A percentile compares a stretch with the other conserved stretches of the same genome.
phyloP scores from a whole-genome alignment of 2,888 invertebrate species.

The Sarcophaga subvicina region DNA sequence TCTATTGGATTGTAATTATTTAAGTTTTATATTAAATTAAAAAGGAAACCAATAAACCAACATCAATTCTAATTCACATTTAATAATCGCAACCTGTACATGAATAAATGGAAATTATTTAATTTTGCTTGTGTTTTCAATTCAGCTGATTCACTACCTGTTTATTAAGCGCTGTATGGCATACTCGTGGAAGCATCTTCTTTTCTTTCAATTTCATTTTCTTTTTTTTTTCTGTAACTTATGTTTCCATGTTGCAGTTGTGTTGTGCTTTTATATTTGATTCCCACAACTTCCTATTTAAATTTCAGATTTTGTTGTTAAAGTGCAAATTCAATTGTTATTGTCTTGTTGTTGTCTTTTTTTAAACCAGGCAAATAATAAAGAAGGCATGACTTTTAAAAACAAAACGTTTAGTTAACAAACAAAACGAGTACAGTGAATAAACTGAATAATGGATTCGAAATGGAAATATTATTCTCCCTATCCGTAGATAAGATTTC shows the following conservation, averaged over 20 bases:
- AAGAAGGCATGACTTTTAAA: not conserved
- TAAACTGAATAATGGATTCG: not conserved
- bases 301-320: slow-evolving; percentile 48
- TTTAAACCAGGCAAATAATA: slow-evolving; percentile 19
- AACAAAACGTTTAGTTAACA: slow-evolving; percentile 4
- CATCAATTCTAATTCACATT: too few relatives aligned
- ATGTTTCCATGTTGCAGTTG: slow-evolving; percentile 1
- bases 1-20: too few relatives aligned
- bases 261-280: slow-evolving; percentile 2
- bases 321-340: slow-evolving; percentile 48
- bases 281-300: slow-evolving; percentile 60
- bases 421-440: slow-evolving; percentile 1
- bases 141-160: slow-evolving; percentile 14
- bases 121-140: not conserved
- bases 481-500: not conserved
- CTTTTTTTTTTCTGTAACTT: not conserved
- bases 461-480: too few relatives aligned
- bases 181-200: slow-evolving; percentile 21
- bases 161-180: slow-evolving; percentile 8
- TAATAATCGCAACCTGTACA: too few relatives aligned
- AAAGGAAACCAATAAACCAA: too few relatives aligned
- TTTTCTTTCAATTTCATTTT: not conserved
- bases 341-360: slow-evolving; percentile 15
- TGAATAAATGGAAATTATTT: too few relatives aligned
- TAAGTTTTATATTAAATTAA: too few relatives aligned